phyloP scores from a whole-genome alignment of 2,113 vertebrate genomes.

The Phainopepla nitens region DNA sequence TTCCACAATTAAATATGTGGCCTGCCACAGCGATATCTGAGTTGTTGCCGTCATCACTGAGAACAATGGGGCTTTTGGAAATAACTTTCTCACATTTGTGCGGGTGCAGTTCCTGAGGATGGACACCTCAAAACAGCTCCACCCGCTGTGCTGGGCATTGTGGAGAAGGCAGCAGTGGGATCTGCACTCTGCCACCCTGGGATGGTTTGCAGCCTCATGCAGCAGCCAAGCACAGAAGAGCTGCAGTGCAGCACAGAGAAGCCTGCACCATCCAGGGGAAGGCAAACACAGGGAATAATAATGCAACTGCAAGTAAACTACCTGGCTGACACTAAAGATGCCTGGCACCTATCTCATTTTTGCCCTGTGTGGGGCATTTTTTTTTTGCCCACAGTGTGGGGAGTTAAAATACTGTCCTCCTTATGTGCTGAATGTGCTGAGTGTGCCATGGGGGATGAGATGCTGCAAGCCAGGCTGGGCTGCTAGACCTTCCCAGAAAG shows the following conservation, averaged over 20 bases:
- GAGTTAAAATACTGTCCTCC: not conserved
- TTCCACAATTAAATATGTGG: not conserved
- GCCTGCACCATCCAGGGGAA: not conserved
- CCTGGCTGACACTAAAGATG: not conserved
- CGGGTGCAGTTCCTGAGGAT: not conserved
- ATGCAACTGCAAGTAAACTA: fast-evolving
- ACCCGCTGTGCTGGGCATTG: fast-evolving
- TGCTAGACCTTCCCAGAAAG: not conserved
- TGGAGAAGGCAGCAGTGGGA: not conserved
- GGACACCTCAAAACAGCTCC: not conserved
- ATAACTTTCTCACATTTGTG: not conserved
- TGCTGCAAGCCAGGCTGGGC: not conserved
- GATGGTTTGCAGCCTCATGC: not conserved
- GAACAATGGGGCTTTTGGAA: not conserved
- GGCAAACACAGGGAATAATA: not conserved
- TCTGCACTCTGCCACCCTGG: not conserved
- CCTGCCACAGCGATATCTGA: not conserved
- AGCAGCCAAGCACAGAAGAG: not conserved
- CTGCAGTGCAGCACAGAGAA: not conserved
- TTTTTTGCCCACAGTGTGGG: not conserved
- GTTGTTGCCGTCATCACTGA: fast-evolving
- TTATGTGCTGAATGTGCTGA: not conserved
- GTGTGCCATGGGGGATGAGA: not conserved
- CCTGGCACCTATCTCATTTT: not conserved
- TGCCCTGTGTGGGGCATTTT: not conserved